Evolutionary conservation across 2,888 invertebrate species (phyloP), one percentile per base, ranked within the genome.

Genomic region (Clistopyga incitator): DNA sequence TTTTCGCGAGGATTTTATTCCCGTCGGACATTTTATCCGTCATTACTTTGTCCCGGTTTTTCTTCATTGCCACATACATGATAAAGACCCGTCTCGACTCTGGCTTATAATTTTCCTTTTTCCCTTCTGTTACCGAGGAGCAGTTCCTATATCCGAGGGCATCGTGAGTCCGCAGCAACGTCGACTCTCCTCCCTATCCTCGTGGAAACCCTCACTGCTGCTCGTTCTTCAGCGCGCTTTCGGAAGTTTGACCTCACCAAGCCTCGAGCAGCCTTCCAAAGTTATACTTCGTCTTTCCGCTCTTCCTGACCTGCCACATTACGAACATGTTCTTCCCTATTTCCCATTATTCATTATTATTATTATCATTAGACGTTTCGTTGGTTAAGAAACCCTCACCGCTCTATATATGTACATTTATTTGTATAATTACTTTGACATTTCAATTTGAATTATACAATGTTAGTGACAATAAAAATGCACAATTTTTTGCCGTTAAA

Each of bases 81-180:
- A 20, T 4, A 64, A n/a, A 64, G 20, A 54, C 54, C 42, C 23
- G 42, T 38, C 64, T n/a, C n/a, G 42, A 64, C 20, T 64, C 64
- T 64, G 42, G 42, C 64, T 42, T 42, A 64, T 64, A 15, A 42
- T 64, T 64, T 64, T 64, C 42, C 20, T 42, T 18, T 42, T 23
- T 45, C 6, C 13, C 18, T 20, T 42, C 42, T 45, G 13, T 23
- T 42, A 6, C 18, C 18, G 8, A 65, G 34, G n/a, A n/a, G n/a
- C 11, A 18, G 54, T 20, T 34, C 8, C n/a, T 38, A 38, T n/a
- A 38, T 18, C n/a, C 18, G 18, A n/a, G 20, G 0, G 18, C 38
- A 34, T 45, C 45, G 23, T 23, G 45, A 65, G 13, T 13, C 38
- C 23, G 8, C 20, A 61, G 10, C 38, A n/a, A n/a, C n/a, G 38